Percentiles rank a stretch among this genome's conserved stretches.
phyloP scores from a whole-genome alignment of 2,797 vertebrate genomes.

The Sebastes goodei region DNA sequence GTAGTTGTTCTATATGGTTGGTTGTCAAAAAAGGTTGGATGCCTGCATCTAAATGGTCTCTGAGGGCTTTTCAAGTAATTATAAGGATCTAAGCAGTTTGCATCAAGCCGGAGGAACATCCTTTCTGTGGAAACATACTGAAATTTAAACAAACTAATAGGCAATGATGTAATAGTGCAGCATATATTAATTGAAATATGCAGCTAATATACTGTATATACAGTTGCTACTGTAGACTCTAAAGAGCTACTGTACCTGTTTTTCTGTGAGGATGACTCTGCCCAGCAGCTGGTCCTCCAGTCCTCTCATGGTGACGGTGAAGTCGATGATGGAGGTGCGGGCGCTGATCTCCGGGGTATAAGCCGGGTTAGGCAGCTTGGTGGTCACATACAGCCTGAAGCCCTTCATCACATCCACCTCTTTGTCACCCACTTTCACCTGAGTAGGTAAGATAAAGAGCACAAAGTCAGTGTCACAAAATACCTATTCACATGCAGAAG shows the following conservation, averaged over 20 bases:
- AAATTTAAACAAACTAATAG: neutral
- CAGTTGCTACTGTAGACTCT: too few relatives aligned
- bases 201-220: neutral
- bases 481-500: neutral
- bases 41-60: constrained; percentile 17
- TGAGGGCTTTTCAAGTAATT: neutral
- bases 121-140: neutral
- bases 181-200: neutral
- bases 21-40: neutral
- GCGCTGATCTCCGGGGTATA: constrained; percentile 96
- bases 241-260: constrained; percentile 83
- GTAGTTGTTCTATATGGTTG: too few relatives aligned
- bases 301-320: constrained; percentile 95
- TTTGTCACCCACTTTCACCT: constrained; percentile 98
- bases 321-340: constrained; percentile 95
- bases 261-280: constrained; percentile 94
- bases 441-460: neutral
- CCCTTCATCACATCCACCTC: constrained; percentile 94
- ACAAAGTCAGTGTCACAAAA: neutral
- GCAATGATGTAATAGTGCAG: neutral
- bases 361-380: constrained; percentile 92
- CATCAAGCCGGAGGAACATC: neutral
- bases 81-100: neutral
- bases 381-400: constrained; percentile 94
- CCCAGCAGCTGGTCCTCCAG: constrained; percentile 95